Base-by-base conservation (phyloP, 2,113 vertebrate genomes). In the Brachyistius frenatus region DNA sequence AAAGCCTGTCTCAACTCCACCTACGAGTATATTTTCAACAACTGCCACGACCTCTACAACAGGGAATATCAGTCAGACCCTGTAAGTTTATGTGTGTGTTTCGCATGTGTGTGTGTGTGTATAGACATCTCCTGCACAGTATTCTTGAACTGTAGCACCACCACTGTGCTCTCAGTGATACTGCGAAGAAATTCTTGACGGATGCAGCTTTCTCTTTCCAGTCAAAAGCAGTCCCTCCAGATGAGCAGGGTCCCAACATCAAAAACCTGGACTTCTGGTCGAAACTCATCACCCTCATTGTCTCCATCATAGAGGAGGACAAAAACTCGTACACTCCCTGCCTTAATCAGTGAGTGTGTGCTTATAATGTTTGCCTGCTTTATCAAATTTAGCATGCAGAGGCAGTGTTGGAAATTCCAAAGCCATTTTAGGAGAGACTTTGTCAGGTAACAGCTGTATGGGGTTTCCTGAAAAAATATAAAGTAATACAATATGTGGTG, bases 211-310 rank as follows among this genome's bases (percentile, higher is more conserved):
- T 30, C 62, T 60, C 8, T 81, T 36, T 80, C 3, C 91, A 99
- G 98, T 94, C 92, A 37, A 99, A 99, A 93, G 97, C 97, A 1
- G 94, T 98, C 2, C 96, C 97, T 31, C 96, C 97, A 0, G 98
- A 99, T 53, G 98, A 99, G 46, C 98, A 99, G 89, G 98, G 98
- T 0, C 98, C 98, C 80, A 99, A 96, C 92, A 94, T 96, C 91
- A 99, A 97, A 92, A 99, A 99, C 93, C 93, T 99, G 35, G 98
- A 99, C 93, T 99, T 99, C 92, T 99, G 98, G 98, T 99, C 98
- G 75, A 99, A 99, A 90, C 96, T 99, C 56, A 99, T 99, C 87
- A 99, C 98, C 6, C 95, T 99, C 72, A 99, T 99, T 0, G 98
- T 99, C 73, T 99, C 98, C 82, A 99, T 99, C 83, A 99, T 99